Conservation (phyloP, 1,140 invertebrate genomes). For the Euglossa dilemma region DNA sequence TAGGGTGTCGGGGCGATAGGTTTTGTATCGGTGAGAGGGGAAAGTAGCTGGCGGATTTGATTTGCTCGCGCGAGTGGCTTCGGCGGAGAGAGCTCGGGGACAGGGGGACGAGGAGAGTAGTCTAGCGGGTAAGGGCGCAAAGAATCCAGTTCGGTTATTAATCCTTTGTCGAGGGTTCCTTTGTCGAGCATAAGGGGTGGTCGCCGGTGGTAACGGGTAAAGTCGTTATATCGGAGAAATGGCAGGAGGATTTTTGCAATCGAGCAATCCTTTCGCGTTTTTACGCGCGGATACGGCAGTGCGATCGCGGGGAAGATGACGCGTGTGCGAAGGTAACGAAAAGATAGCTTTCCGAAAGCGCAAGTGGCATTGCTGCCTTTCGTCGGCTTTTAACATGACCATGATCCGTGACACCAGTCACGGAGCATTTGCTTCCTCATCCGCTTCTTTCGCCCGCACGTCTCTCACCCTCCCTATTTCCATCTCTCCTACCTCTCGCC, state of each 20-base stretch:
- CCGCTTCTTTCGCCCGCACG: conserved; percentile 51
- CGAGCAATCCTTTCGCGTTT: neutral
- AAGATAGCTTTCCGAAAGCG: conserved; percentile 64
- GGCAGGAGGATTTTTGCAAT: neutral
- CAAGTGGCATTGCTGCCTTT: conserved; percentile 51
- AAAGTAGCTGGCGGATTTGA: neutral
- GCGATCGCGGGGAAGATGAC: neutral
- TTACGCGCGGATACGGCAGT: neutral
- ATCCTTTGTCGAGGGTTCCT: neutral
- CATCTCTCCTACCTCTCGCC: neutral
- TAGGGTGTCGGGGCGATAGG: neutral
- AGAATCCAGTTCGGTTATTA: neutral
- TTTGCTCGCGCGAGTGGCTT: neutral
- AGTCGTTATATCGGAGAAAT: neutral
- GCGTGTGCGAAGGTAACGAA: conserved; percentile 37
- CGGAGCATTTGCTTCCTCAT: conserved; percentile 55
- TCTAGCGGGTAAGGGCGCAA: neutral
- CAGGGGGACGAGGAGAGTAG: too few relatives aligned
- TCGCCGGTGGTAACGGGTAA: neutral
- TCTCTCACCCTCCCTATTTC: conserved; percentile 37
- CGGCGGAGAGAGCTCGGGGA: too few relatives aligned
- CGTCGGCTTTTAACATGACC: conserved; percentile 66
- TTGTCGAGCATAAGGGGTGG: neutral
- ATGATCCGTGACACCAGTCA: conserved; percentile 64
- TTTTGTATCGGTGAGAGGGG: neutral